Evolutionary conservation across 2,888 invertebrate species (phyloP), one percentile per base, ranked within the genome.

Genomic region (Caenorhabditis sp.): DNA sequence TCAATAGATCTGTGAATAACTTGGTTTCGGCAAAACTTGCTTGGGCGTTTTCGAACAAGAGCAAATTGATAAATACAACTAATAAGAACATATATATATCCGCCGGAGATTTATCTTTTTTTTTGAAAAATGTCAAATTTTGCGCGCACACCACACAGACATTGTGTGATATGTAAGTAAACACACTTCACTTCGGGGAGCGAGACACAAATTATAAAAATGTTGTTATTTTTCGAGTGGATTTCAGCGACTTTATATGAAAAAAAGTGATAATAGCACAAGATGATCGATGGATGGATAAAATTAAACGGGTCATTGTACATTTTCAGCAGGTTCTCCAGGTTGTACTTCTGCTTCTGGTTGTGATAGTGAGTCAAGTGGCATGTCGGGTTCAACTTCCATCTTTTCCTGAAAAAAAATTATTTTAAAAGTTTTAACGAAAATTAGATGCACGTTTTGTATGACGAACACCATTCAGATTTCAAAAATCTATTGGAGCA

Each of bases 1-100:
- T 76, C n/a, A 78, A 49, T 36, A 78, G 59, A 67, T 78, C 78
- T n/a, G 71, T 59, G 50, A 76, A 76, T 2, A 78, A 38, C 25
- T 76, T 75, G 8, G 78, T 76, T 43, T 78, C 78, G 0, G 71
- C 71, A 5, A 57, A 17, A 70, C 74, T 74, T 21, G 56, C 25
- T n/a, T 1, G 1, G 17, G 8, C 3, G 14, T 12, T 12, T 17
- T 43, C 17, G 17, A 14, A 43, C 3, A 10, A 12, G 12, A 43
- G 17, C 5, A 17, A 43, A 43, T 10, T 17, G 17, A 43, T 43
- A 17, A 17, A 43, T 10, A 43, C 3, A 10, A 43, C 14, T 17
- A 43, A 43, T 43, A 43, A 43, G 3, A 43, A 43, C 14, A 10
- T 43, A 3, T 10, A 43, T 14, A 43, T 43, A 43, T 10, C 14